phyloP scores from a whole-genome alignment of 2,113 vertebrate species.

The Gallinago media region DNA sequence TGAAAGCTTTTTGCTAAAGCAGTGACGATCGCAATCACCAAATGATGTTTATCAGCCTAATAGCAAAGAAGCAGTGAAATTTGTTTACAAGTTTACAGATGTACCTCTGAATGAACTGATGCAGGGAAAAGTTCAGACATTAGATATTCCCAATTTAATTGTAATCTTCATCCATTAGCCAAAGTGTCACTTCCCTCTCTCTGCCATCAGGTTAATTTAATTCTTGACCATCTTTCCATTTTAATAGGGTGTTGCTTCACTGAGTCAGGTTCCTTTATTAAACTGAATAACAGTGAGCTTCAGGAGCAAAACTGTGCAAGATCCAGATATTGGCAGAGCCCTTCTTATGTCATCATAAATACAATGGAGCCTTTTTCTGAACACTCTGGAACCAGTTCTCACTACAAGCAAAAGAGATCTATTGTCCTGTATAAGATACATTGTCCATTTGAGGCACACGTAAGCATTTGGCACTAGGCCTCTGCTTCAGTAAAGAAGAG shows the following conservation, averaged over 20 bases:
- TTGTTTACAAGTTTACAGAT: not conserved
- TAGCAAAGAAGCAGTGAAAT: not conserved
- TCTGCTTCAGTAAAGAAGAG: not conserved
- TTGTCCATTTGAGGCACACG: not conserved
- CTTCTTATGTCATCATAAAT: not conserved
- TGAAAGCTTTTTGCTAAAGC: not conserved
- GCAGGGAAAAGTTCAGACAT: not conserved
- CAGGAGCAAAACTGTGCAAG: not conserved
- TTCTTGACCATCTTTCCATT: constrained; percentile 61
- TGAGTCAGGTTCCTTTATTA: constrained; percentile 29
- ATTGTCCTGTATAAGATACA: not conserved
- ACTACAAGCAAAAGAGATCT: not conserved
- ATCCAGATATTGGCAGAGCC: not conserved
- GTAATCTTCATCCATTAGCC: constrained; percentile 53
- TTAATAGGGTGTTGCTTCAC: constrained; percentile 54
- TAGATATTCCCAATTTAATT: constrained; percentile 29
- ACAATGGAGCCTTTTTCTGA: not conserved
- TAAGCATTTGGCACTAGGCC: not conserved
- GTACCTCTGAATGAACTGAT: not conserved
- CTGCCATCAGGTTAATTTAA: constrained; percentile 50
- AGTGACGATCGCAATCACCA: not conserved
- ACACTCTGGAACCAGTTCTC: not conserved
- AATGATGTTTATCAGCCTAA: not conserved
- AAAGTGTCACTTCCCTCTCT: constrained; percentile 50
- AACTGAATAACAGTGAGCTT: constrained; percentile 38